Evolutionary conservation across 1,140 invertebrate species (phyloP), one percentile per base, ranked within the genome.

Genomic region (Ceratosolen fusciceps): DNA sequence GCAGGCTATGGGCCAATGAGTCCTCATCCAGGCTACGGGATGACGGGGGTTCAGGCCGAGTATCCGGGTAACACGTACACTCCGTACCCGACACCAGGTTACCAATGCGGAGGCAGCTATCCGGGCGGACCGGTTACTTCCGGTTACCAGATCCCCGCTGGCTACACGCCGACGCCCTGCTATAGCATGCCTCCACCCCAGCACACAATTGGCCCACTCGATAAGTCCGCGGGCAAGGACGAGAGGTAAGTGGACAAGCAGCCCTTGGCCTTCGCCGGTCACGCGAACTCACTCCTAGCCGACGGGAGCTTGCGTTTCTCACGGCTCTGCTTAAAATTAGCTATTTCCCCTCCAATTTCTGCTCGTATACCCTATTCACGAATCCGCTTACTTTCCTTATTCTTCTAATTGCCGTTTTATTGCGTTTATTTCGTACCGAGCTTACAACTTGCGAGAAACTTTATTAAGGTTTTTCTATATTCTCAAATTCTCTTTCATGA

Each of bases 151-250:
- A 90, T 90, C 73, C 94, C 94, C 54, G 92, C 94, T 56, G 93
- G 93, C 34, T 96, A 96, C 88, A 92, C 93, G 19, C 93, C 94
- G 47, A 91, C 92, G 65, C 93, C 94, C 39, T 96, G 95, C 87
- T 96, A 96, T 89, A 94, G 93, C 73, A 96, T 96, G 95, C 95
- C 95, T 81, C 95, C 95, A 37, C 94, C 95, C 31, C 94, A 95
- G 29, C 92, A 93, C 80, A 92, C 92, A 82, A 91, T 91, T 19
- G 93, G 95, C 83, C 93, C 94, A 52, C 92, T 94, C 84, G 93
- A 94, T 89, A 95, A 95, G 85, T 91, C 92, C 8, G 88, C 91
- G 31, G 93, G 93, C 86, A 96, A 93, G 85, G 93, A 96, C 84
- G 93, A 93, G 87, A 94, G 94, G 95, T 96, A 88, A 93, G 93